A percentile compares a stretch with the other conserved stretches of the same genome.
phyloP scores from a whole-genome alignment of 2,113 vertebrate genomes.

The Indicator maculatus region DNA sequence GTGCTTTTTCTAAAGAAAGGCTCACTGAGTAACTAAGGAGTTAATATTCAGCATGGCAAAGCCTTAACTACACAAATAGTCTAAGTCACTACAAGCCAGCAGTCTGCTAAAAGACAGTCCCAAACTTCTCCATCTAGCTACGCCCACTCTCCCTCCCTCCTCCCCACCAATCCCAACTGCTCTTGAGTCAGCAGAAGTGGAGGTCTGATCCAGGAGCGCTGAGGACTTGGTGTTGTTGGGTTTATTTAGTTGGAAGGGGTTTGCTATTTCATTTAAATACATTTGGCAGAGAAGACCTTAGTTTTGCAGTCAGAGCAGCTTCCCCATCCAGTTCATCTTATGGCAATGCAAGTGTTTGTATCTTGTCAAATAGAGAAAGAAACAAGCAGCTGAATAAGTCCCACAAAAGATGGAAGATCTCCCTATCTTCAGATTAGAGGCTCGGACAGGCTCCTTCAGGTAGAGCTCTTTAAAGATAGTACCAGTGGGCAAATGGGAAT shows the following conservation, averaged over 20 bases:
- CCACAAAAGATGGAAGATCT: not conserved
- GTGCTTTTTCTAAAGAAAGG: not conserved
- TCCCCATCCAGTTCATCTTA: not conserved
- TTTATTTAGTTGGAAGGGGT: not conserved
- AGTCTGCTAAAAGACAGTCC: not conserved
- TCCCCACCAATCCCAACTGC: not conserved
- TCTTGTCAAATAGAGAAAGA: not conserved
- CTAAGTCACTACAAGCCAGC: not conserved
- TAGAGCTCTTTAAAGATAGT: not conserved
- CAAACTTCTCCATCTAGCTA: not conserved
- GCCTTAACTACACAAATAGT: not conserved
- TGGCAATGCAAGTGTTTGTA: accelerated
- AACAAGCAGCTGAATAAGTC: not conserved
- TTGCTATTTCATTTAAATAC: not conserved
- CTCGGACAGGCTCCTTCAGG: not conserved
- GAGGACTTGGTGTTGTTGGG: not conserved
- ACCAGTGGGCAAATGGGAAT: not conserved
- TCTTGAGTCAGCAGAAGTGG: not conserved
- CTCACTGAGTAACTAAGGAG: not conserved
- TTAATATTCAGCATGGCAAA: not conserved
- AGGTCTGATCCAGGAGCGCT: not conserved
- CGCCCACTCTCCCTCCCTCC: too few relatives aligned
- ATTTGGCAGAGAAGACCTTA: not conserved
- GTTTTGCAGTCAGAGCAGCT: not conserved
- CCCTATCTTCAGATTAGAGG: not conserved